A percentile compares a stretch with the other conserved stretches of the same genome.
These are phyloP conservation scores for Aphrophora alni DNA, from an alignment of 2,888 invertebrate species.

Conservation along the genomic window DNA sequence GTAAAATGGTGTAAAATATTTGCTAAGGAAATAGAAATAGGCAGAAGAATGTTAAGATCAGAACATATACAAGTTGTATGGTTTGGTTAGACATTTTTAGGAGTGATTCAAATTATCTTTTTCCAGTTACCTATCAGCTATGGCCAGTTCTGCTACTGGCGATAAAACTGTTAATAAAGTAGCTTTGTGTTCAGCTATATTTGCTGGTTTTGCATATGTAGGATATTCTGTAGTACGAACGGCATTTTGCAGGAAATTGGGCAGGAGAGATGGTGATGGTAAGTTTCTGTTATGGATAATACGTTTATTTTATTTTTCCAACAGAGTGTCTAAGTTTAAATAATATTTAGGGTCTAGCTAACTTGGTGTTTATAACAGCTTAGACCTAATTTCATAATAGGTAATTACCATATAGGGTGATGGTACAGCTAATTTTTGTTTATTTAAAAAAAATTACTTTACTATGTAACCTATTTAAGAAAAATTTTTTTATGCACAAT, in stretches of 20 bases:
- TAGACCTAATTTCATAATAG: too few relatives aligned
- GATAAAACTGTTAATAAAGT: slow-evolving; percentile 60
- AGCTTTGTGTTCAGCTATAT: slow-evolving; percentile 60
- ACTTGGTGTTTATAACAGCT: too few relatives aligned
- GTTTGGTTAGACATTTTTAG: background rate
- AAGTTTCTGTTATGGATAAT: slow-evolving; percentile 42
- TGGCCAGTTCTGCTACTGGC: slow-evolving; percentile 49
- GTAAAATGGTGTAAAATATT: background rate
- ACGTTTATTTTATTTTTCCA: too few relatives aligned
- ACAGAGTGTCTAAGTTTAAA: too few relatives aligned
- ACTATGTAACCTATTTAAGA: too few relatives aligned
- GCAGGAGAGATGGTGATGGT: slow-evolving; percentile 55
- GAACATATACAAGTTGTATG: background rate
- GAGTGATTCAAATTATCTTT: background rate
- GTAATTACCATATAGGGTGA: too few relatives aligned
- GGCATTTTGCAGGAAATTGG: slow-evolving; percentile 56
- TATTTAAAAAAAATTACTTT: too few relatives aligned
- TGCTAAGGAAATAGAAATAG: background rate
- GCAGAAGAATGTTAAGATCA: background rate
- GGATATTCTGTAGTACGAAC: slow-evolving; percentile 59
- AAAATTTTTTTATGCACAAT: too few relatives aligned
- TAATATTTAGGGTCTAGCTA: too few relatives aligned
- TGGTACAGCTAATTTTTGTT: too few relatives aligned
- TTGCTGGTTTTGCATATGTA: slow-evolving; percentile 61
- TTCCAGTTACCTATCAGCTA: background rate